phyloP scores from a whole-genome alignment of 2,888 invertebrate genomes.

The Ochropleura leucogaster region DNA sequence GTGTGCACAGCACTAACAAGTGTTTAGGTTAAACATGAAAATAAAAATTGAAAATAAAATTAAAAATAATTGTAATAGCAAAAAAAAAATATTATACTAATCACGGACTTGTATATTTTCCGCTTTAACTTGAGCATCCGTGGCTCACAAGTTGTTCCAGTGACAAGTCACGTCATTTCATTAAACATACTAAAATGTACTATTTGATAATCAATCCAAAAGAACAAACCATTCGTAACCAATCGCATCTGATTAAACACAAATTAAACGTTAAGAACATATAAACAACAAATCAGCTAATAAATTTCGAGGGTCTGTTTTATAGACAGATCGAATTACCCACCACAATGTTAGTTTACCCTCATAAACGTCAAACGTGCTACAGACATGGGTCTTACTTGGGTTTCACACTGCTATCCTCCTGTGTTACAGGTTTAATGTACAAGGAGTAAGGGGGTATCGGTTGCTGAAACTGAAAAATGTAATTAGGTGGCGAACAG shows the following conservation, averaged over 20 bases:
- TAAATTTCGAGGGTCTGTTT: constrained; percentile 78
- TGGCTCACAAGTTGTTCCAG: too few species aligned
- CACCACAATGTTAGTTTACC: constrained; percentile 80
- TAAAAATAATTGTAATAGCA: too few species aligned
- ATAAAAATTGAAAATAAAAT: too few species aligned
- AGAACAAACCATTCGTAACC: background rate
- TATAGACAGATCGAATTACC: constrained; percentile 84
- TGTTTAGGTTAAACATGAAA: too few species aligned
- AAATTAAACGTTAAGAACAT: constrained; percentile 59
- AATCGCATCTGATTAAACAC: constrained; percentile 34
- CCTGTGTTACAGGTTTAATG: constrained; percentile 72
- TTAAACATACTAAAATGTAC: constrained; percentile 2
- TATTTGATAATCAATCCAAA: background rate
- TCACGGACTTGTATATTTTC: too few species aligned
- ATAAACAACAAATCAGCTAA: constrained; percentile 66
- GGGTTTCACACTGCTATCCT: constrained; percentile 79
- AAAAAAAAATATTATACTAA: too few species aligned
- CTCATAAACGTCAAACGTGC: constrained; percentile 87
- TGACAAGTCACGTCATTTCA: too few species aligned
- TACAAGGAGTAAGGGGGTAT: constrained; percentile 22
- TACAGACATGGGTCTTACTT: constrained; percentile 82
- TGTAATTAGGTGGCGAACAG: constrained; percentile 45
- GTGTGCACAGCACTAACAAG: too few species aligned
- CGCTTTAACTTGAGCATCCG: too few species aligned
- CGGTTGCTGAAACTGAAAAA: constrained; percentile 60